Evolutionary conservation across 2,113 vertebrate species (phyloP), one percentile per base, ranked within the genome.

Genomic region (Chaetura pelagica): DNA sequence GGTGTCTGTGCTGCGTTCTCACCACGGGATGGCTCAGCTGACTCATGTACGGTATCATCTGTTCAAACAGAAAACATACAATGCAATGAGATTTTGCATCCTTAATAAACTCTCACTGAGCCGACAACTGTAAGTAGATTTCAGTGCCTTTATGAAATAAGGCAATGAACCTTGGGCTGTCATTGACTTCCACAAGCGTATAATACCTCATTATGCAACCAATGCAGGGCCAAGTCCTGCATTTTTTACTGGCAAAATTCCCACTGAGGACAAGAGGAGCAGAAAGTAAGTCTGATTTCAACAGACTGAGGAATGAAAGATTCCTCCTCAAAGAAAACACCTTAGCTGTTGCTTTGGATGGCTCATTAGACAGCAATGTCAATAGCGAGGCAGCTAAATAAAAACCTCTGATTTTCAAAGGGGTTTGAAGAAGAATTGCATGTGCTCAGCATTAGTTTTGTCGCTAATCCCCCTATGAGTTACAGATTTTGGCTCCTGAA

Each of bases 31-130:
- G 99, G 99, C 97, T 99, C 99, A 90, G 99, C 99, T 83, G 99
- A 99, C 98, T 99, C 99, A 89, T 99, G 99, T 97, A 99, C 99
- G 52, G 99, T 99, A 96, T 99, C 99, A 97, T 99, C 99, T 99
- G 97, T 98, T 98, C 97, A 97, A 98, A 98, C 24, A 98, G 96
- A 98, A 98, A 98, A 97, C 95, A 98, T 61, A 98, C 95, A 96
- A 97, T 98, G 94, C 97, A 97, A 93, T 98, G 96, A 98, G 97
- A 96, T 89, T 96, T 93, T 96, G 94, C 96, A 97, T 97, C 93
- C 95, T 98, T 97, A 97, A 98, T 97, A 97, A 97, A 96, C 94
- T 87, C 96, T 93, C 89, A 87, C 82, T 89, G 94, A 97, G 97
- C 85, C 29, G 54, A 96, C 96, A 97, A 96, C 93, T 95, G 29